Base-by-base conservation (phyloP, 2,797 vertebrate species). In the Poecilia gillii region DNA sequence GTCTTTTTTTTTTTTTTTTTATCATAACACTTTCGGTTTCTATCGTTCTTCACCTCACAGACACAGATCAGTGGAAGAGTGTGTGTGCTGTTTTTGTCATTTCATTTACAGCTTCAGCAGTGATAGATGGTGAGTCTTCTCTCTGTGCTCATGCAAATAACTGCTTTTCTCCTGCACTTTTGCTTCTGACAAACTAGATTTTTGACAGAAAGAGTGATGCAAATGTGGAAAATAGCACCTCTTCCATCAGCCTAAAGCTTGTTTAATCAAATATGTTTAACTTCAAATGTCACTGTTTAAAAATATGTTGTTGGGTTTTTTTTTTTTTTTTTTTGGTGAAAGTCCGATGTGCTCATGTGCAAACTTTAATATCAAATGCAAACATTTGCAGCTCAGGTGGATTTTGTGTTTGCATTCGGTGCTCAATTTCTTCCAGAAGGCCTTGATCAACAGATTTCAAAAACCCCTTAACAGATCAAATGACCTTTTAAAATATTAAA, bases 401-500 rank as follows among this genome's bases (percentile, higher is more conserved):
- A 70, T 25, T 70, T 12, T 45, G 41, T 45, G 36, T 39, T 39
- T 53, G 25, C 23, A n/a, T 25, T 55, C 6, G 6, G 57, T 41
- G 49, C 62, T 25, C 28, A 25, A 2, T 57, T 68, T 68, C 0
- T 28, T 57, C 14, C 11, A 71, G 39, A 3, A 46, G 28, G 39
- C 33, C 11, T 4, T 23, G 49, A 49, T 76, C 31, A 74, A 78
- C 75, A 28, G 25, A 77, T 73, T 82, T 57, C 23, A 45, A 71
- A 81, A 76, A 79, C 72, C 43, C 13, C 79, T 76, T 47, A 49
- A 66, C 31, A 46, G 23, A 81, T 74, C 72, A 75, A 72, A 73
- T 12, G 39, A 85, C 70, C 62, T n/a, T 74, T 66, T 76, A 81
- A 62, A 72, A 23, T 1, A 33, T 75, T 59, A 47, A 79, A 72